These are phyloP conservation scores for Albula glossodonta DNA, from an alignment of 2,113 vertebrate species.

Conservation along the genomic window DNA sequence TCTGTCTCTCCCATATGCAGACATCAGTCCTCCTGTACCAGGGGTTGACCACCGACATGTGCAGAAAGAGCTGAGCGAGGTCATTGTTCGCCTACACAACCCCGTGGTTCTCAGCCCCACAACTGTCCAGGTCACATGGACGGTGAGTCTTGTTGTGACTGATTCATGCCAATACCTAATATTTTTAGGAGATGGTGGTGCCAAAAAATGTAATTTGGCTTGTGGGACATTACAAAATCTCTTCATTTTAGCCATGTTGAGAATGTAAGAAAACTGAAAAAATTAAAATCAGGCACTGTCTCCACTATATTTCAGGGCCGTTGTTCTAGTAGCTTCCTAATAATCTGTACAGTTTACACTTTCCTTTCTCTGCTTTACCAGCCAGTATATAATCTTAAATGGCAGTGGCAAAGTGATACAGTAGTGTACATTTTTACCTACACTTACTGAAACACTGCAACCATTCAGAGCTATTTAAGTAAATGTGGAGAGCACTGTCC, in stretches of 20 bases:
- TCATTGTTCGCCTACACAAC: constrained; percentile 84
- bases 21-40: constrained; percentile 87
- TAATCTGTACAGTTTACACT: too few relatives aligned
- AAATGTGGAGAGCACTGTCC: too few relatives aligned
- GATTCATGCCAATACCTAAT: too few relatives aligned
- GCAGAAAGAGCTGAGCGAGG: constrained; percentile 89
- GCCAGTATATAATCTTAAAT: background rate
- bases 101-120: constrained; percentile 85
- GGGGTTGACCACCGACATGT: constrained; percentile 91
- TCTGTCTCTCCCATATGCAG: constrained; percentile 56
- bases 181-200: background rate
- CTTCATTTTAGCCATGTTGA: too few relatives aligned
- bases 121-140: constrained; percentile 90
- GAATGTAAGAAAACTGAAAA: too few relatives aligned
- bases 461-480: too few relatives aligned
- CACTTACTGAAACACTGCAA: too few relatives aligned
- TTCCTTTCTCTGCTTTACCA: too few relatives aligned
- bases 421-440: too few relatives aligned
- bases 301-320: background rate
- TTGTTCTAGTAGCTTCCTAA: background rate
- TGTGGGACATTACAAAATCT: too few relatives aligned
- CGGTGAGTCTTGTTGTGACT: constrained; percentile 70
- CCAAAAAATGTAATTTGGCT: background rate
- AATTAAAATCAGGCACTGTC: background rate
- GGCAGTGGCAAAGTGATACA: background rate